Evolutionary conservation across 2,113 vertebrate species (phyloP).

Genomic region (Ursus arctos): DNA sequence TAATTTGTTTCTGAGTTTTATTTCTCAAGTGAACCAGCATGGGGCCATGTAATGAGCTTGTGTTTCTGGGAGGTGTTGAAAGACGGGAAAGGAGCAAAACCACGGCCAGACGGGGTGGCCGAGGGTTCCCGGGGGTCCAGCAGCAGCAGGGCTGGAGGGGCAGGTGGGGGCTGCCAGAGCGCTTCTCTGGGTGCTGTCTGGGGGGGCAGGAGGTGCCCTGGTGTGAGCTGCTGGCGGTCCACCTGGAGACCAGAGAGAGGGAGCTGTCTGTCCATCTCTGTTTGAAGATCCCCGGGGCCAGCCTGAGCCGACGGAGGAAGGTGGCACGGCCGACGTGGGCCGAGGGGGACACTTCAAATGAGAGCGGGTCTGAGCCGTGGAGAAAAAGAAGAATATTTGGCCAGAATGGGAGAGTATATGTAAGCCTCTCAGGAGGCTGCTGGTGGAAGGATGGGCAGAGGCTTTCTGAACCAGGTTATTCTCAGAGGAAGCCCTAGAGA

Average conservation of each 20-base stretch:
- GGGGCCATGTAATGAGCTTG: slow-evolving; percentile 78
- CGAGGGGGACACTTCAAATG: fast-evolving
- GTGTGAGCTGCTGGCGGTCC: background rate
- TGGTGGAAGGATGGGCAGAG: background rate
- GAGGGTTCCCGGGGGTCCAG: background rate
- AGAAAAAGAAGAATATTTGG: background rate
- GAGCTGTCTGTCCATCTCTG: background rate
- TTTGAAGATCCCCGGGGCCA: background rate
- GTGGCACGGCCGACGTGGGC: background rate
- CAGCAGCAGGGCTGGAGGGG: fast-evolving
- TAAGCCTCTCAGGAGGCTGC: background rate
- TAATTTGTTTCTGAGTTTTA: slow-evolving; percentile 85
- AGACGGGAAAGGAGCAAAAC: slow-evolving; percentile 56
- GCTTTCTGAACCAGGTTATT: no score
- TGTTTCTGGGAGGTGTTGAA: slow-evolving; percentile 83
- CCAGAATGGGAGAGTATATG: background rate
- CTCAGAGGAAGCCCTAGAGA: background rate
- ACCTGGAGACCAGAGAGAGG: no score
- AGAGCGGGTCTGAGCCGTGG: background rate
- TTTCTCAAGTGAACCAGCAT: slow-evolving; percentile 80
- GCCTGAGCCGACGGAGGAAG: background rate
- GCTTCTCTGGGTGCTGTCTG: fast-evolving
- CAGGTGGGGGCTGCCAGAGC: fast-evolving
- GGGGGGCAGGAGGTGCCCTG: background rate
- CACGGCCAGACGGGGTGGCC: background rate